These are phyloP conservation scores for Bradysia coprophila DNA, from an alignment of 1,140 invertebrate genomes.

Conservation along the genomic window DNA sequence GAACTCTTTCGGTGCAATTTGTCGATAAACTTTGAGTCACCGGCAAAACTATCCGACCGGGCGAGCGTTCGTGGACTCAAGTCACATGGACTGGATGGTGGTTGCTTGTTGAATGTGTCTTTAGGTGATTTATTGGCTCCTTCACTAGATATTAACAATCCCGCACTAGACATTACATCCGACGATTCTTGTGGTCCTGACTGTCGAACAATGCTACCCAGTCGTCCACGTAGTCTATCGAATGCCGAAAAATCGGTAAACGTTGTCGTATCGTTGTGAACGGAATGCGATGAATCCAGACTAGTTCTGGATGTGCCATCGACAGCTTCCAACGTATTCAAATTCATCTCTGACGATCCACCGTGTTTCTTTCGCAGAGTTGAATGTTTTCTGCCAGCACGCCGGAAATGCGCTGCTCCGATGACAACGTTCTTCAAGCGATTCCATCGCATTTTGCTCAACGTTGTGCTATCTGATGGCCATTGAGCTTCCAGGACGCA, in stretches of 20 bases:
- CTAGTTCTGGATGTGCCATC: slow-evolving; percentile 30
- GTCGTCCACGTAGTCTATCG: slow-evolving; percentile 32
- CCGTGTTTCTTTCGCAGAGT: slow-evolving; percentile 25
- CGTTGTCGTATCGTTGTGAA: slow-evolving; percentile 6
- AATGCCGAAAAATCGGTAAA: slow-evolving; percentile 32
- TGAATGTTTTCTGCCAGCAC: slow-evolving; percentile 40
- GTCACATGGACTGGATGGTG: slow-evolving; percentile 33
- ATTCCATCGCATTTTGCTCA: slow-evolving; percentile 74
- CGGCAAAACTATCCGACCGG: slow-evolving; percentile 52
- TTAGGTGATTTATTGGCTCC: not conserved
- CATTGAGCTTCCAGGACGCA: slow-evolving; percentile 85
- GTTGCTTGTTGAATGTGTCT: slow-evolving; percentile 24
- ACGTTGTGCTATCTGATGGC: slow-evolving; percentile 72
- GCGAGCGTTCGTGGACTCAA: slow-evolving; percentile 26
- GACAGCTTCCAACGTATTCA: slow-evolving; percentile 26
- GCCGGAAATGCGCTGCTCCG: slow-evolving; percentile 71
- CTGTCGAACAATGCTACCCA: slow-evolving; percentile 42
- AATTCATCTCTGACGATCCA: slow-evolving; percentile 18
- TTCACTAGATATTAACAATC: slow-evolving; percentile 29
- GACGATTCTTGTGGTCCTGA: slow-evolving; percentile 18
- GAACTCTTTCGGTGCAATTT: slow-evolving; percentile 34
- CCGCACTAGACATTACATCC: slow-evolving; percentile 34
- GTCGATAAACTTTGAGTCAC: slow-evolving; percentile 52
- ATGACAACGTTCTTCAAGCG: slow-evolving; percentile 83
- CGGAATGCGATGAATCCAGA: slow-evolving; percentile 22